These are phyloP conservation scores for Xylocampa areola DNA, from an alignment of 2,888 invertebrate species.

Conservation along the genomic window DNA sequence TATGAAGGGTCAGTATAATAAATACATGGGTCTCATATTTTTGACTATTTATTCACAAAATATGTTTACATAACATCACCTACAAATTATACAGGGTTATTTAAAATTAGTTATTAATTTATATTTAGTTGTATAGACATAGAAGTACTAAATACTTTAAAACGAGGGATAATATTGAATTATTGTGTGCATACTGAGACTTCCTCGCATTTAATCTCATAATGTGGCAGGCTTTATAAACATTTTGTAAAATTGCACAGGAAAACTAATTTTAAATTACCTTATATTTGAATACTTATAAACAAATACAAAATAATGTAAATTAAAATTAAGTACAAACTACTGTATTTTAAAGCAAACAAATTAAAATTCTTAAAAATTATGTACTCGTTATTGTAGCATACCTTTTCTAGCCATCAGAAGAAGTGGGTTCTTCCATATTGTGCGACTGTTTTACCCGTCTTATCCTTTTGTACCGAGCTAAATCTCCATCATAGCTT, in stretches of 20 bases:
- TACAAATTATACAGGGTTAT: constrained; percentile 50
- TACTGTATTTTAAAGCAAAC: constrained; percentile 50
- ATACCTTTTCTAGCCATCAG: constrained; percentile 39
- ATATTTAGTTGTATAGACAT: constrained; percentile 3
- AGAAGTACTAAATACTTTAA: not conserved
- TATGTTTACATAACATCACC: constrained; percentile 39
- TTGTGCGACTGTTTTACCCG: constrained; percentile 70
- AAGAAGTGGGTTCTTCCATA: constrained; percentile 46
- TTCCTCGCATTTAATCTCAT: constrained; percentile 9
- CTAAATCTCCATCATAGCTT: constrained; percentile 75
- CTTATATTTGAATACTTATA: constrained; percentile 70
- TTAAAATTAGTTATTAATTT: constrained; percentile 45
- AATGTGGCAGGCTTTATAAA: not conserved
- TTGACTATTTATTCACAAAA: constrained; percentile 44
- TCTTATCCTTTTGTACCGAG: constrained; percentile 81
- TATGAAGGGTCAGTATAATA: constrained; percentile 2
- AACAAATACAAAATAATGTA: constrained; percentile 60
- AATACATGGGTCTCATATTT: not conserved
- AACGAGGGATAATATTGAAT: constrained; percentile 4
- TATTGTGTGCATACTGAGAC: not conserved
- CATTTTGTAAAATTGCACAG: constrained; percentile 14
- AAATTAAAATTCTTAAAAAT: constrained; percentile 60
- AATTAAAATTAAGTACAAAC: constrained; percentile 60
- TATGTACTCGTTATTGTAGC: constrained; percentile 31
- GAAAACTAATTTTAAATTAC: constrained; percentile 53